A percentile compares a stretch with the other conserved stretches of the same genome.
These are phyloP conservation scores for Phortica magna DNA, from an alignment of 2,888 invertebrate genomes.

Conservation along the genomic window DNA sequence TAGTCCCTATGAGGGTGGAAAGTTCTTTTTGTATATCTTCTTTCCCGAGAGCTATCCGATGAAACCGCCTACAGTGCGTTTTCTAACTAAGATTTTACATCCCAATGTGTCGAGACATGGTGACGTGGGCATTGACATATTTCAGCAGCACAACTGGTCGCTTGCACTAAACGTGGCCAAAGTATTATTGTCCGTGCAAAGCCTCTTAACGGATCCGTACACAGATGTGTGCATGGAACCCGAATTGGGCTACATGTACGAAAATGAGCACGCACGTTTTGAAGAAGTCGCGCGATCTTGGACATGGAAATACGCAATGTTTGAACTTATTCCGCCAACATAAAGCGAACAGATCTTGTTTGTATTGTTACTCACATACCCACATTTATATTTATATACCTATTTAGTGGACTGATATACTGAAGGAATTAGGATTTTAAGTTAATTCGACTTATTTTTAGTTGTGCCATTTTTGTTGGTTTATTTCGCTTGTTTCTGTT, in stretches of 20 bases:
- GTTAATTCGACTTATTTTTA: background rate
- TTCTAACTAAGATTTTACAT: slow-evolving; percentile 95
- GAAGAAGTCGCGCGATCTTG: slow-evolving; percentile 89
- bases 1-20: slow-evolving; percentile 95
- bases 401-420: background rate
- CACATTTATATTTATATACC: too few relatives aligned
- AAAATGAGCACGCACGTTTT: slow-evolving; percentile 85
- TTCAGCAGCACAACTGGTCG: slow-evolving; percentile 98
- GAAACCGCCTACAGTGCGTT: slow-evolving; percentile 93
- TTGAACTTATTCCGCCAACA: slow-evolving; percentile 81
- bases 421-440: background rate
- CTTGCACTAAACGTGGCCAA: slow-evolving; percentile 94
- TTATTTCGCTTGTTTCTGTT: background rate
- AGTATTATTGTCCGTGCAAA: slow-evolving; percentile 91
- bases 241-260: slow-evolving; percentile 87
- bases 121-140: slow-evolving; percentile 96
- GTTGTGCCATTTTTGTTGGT: background rate
- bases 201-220: slow-evolving; percentile 92
- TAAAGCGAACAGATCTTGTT: background rate
- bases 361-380: too few relatives aligned
- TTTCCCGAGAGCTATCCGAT: slow-evolving; percentile 94
- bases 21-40: slow-evolving; percentile 93
- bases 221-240: slow-evolving; percentile 95
- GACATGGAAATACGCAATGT: slow-evolving; percentile 96
- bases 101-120: slow-evolving; percentile 97